Evolutionary conservation across 2,113 vertebrate species (phyloP).

Genomic region (Microtus richardsoni): DNA sequence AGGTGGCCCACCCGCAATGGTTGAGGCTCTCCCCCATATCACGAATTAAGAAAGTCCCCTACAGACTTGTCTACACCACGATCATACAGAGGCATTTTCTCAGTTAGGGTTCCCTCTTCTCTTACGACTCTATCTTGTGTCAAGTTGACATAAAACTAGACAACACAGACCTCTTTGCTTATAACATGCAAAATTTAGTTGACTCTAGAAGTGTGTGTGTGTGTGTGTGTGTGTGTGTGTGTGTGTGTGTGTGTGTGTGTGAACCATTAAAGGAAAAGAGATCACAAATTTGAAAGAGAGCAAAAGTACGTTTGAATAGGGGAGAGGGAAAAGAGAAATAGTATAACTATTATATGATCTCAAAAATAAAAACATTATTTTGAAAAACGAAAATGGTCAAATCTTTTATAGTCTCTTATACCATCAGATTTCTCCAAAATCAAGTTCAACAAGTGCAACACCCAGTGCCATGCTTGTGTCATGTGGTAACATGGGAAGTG

Average conservation of each 20-base stretch:
- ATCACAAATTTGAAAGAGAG: background rate
- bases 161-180: background rate
- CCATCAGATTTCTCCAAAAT: background rate
- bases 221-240: background rate
- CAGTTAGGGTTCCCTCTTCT: background rate
- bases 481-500: too few relatives aligned
- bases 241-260: background rate
- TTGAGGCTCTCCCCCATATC: background rate
- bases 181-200: background rate
- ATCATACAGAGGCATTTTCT: background rate
- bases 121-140: background rate
- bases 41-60: background rate
- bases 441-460: background rate
- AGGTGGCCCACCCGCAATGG: background rate
- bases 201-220: background rate
- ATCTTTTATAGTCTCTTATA: background rate
- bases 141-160: background rate
- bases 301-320: background rate
- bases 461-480: background rate
- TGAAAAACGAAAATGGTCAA: background rate
- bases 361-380: background rate
- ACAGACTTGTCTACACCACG: background rate
- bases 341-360: background rate
- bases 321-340: background rate
- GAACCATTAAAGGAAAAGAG: background rate